Base-by-base conservation (phyloP, 2,113 vertebrate species). In the Ancistrus triradiatus region DNA sequence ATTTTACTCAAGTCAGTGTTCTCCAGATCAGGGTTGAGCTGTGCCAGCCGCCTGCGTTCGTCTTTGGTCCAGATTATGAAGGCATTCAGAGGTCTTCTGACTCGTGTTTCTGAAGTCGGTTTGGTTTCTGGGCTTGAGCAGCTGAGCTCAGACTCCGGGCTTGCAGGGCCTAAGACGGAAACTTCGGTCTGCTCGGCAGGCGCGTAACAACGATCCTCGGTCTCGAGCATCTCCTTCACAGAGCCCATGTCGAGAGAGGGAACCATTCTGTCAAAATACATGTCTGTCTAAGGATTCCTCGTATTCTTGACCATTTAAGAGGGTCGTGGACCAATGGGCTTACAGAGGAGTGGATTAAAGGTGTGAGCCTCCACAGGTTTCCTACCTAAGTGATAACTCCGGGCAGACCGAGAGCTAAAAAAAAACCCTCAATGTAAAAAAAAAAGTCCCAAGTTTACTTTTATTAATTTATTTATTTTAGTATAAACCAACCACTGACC, bases 31-130 rank as follows among this genome's bases (percentile, higher is more conserved):
- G 89, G 89, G 56, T 84, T 81, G 0, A 85, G 81, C 42, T 85
- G 85, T 15, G 85, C 85, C 38, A 89, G 74, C 7, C 89, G 72
- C 70, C 87, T 74, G 31, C 89, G 84, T 70, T 90, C 88, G 66
- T 87, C 86, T 76, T 90, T 90, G n/a, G 89, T 90, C 80, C 89
- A 90, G 57, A 91, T 89, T 77, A 91, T 91, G 77, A 91, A 91
- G 14, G 89, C 89, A 68, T 90, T 91, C 49, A 91, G 72, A 7
- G 89, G 89, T 70, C 89, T 86, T 27, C 89, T 68, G 37, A 91
- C 85, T 15, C 89, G 75, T 9, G 25, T 58, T n/a, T 81, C 78
- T 17, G 69, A 68, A 24, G 75, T 75, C 2, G 85, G 74, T 74
- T 85, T 92, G 25, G 84, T 80, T 19, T 91, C 89, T 6, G 92